Conservation (phyloP, 2,888 invertebrate genomes). For the Nipponacmea schrenckii region DNA sequence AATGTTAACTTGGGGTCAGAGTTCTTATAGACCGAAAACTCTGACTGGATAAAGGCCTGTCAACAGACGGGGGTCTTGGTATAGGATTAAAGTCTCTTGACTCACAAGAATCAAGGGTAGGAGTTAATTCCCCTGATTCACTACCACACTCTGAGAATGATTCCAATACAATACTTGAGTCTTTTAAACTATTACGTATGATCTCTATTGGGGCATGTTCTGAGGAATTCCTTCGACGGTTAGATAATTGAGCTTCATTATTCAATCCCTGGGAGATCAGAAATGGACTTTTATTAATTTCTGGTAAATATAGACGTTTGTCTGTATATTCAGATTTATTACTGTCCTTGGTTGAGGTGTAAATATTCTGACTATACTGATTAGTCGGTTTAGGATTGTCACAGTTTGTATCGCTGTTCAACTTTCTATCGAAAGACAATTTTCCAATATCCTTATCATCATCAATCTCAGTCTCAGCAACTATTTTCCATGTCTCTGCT, state of each 20-base stretch:
- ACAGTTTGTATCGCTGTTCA: not conserved
- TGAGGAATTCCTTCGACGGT: not conserved
- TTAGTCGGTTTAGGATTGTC: constrained; percentile 6
- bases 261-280: constrained; percentile 51
- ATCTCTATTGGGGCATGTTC: constrained; percentile 13
- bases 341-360: constrained; percentile 15
- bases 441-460: constrained; percentile 28
- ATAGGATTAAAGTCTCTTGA: not conserved
- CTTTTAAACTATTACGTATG: constrained; percentile 13
- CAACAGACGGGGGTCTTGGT: not conserved
- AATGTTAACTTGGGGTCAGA: not conserved
- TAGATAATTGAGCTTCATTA: constrained; percentile 15
- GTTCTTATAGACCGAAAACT: not conserved
- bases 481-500: constrained; percentile 55
- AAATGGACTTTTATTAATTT: constrained; percentile 49
- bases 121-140: constrained; percentile 5
- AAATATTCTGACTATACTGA: constrained; percentile 10
- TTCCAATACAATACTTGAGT: constrained; percentile 4
- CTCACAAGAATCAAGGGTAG: not conserved
- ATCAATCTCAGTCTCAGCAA: constrained; percentile 41
- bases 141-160: not conserved
- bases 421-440: constrained; percentile 9
- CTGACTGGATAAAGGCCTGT: not conserved
- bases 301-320: constrained; percentile 44
- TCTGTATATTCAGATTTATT: constrained; percentile 13